phyloP scores from a whole-genome alignment of 2,888 invertebrate genomes.

The Lamproptera curius region DNA sequence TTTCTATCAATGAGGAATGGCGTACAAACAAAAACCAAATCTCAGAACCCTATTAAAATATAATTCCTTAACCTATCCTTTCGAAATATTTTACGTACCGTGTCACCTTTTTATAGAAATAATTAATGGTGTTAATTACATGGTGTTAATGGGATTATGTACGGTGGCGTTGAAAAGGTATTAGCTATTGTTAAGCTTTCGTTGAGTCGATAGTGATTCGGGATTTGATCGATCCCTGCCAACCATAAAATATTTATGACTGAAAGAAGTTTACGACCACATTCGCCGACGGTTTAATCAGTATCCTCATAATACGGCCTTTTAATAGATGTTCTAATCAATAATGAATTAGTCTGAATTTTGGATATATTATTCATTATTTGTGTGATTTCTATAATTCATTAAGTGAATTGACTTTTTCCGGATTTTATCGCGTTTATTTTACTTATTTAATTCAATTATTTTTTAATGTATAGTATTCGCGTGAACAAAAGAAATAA shows the following conservation, averaged over 20 bases:
- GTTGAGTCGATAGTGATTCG: background rate
- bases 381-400: too few relatives aligned
- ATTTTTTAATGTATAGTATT: too few relatives aligned
- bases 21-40: too few relatives aligned
- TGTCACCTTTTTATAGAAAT: background rate
- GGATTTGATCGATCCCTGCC: background rate
- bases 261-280: background rate
- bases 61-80: too few relatives aligned
- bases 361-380: too few relatives aligned
- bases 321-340: background rate
- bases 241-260: background rate
- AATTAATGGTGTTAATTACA: constrained; percentile 25
- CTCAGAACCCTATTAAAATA: too few relatives aligned
- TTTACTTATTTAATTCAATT: too few relatives aligned
- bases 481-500: too few relatives aligned
- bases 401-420: too few relatives aligned
- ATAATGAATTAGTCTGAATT: background rate
- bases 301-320: background rate
- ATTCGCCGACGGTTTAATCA: background rate
- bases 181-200: background rate
- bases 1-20: too few relatives aligned
- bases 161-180: background rate
- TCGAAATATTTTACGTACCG: too few relatives aligned
- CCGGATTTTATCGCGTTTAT: too few relatives aligned
- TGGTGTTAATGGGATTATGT: constrained; percentile 22